Evolutionary conservation across 2,888 invertebrate species (phyloP).

Genomic region (Cylloceria caligata): DNA sequence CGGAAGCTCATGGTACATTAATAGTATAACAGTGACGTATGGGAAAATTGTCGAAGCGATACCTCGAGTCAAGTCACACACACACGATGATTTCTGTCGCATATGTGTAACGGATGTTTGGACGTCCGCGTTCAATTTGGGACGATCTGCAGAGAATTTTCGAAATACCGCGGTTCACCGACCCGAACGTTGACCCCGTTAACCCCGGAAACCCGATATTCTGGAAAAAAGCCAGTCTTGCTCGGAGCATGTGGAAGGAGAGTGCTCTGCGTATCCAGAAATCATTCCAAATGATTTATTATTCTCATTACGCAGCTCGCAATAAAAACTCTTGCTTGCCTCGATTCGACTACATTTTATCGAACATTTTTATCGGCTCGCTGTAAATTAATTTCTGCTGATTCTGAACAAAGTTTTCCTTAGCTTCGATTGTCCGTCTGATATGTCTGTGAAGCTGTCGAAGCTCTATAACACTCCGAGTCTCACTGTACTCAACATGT

Average conservation of each 20-base stretch:
- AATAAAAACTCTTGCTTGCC: not conserved
- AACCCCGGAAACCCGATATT: slow-evolving; percentile 30
- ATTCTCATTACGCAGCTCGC: slow-evolving; percentile 27
- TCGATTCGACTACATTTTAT: too few species aligned
- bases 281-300: slow-evolving; percentile 30
- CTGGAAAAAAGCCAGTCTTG: slow-evolving; percentile 43
- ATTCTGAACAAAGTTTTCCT: too few species aligned
- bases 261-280: not conserved
- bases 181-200: slow-evolving; percentile 51
- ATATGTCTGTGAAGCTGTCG: too few species aligned
- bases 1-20: not conserved
- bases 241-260: slow-evolving; percentile 13
- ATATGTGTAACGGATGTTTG: slow-evolving; percentile 26
- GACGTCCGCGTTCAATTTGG: not conserved
- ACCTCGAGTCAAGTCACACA: slow-evolving; percentile 23
- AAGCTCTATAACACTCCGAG: too few species aligned
- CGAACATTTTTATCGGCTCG: too few species aligned
- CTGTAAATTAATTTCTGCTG: too few species aligned
- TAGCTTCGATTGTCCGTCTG: too few species aligned
- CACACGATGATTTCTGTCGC: slow-evolving; percentile 20
- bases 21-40: not conserved
- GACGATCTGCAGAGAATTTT: slow-evolving; percentile 29
- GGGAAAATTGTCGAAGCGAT: slow-evolving; percentile 1
- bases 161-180: slow-evolving; percentile 50
- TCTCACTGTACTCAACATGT: too few species aligned